These are phyloP conservation scores for Mycalesis mineus DNA, from an alignment of 2,888 invertebrate species.

Conservation along the genomic window DNA sequence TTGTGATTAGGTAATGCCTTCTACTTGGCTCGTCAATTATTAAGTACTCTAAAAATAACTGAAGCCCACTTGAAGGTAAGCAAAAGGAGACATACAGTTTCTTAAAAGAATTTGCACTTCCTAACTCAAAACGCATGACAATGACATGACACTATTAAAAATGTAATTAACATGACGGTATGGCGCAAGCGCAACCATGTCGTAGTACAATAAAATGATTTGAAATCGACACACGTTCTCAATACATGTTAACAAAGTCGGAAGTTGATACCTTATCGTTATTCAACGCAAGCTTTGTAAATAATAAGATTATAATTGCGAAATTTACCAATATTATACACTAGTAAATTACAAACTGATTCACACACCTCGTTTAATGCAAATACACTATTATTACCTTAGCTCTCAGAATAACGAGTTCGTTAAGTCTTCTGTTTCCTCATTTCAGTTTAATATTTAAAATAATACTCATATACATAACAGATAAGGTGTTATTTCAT, in stretches of 20 bases:
- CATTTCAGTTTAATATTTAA: neutral
- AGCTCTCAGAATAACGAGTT: neutral
- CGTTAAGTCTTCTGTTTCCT: neutral
- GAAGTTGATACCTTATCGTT: conserved; percentile 30
- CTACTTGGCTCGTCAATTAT: too few relatives aligned
- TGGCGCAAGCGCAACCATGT: conserved; percentile 17
- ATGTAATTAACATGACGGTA: conserved; percentile 23
- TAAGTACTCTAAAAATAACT: too few relatives aligned
- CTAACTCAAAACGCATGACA: conserved; percentile 3
- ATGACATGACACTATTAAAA: conserved; percentile 20
- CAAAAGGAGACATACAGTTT: neutral
- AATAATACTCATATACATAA: neutral
- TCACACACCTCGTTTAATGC: neutral
- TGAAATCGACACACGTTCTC: conserved; percentile 28
- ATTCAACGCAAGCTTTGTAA: conserved; percentile 26
- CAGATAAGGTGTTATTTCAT: neutral
- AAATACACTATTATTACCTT: neutral
- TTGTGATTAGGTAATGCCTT: too few relatives aligned
- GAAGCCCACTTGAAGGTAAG: too few relatives aligned
- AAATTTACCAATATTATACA: neutral
- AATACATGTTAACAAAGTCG: conserved; percentile 30
- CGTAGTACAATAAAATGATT: conserved; percentile 22
- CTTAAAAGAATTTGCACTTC: neutral
- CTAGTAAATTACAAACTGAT: neutral
- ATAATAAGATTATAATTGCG: conserved; percentile 15